Evolutionary conservation across 2,113 vertebrate genomes (phyloP).

Genomic region (Calonectris borealis): DNA sequence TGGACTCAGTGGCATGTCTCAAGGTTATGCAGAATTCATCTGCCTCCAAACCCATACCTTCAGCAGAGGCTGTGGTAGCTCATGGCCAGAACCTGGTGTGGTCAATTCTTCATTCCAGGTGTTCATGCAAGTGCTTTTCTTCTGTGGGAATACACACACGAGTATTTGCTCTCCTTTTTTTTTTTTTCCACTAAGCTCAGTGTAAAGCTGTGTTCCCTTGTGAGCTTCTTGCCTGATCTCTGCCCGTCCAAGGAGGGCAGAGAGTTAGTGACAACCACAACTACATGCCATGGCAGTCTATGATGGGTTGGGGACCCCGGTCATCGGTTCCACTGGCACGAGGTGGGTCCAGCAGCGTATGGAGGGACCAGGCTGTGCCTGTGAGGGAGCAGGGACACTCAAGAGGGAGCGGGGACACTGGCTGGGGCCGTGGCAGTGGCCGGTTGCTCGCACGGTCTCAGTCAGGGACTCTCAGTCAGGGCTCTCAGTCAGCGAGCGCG

Average conservation of each 20-base stretch:
- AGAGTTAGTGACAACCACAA: not conserved
- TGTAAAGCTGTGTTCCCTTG: not conserved
- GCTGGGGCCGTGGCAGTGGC: not conserved
- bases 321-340: not conserved
- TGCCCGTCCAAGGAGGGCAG: not conserved
- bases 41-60: not conserved
- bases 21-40: not conserved
- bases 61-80: not conserved
- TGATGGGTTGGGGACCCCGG: not conserved
- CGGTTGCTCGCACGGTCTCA: too few species aligned
- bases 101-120: conserved; percentile 3
- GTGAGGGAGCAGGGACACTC: accelerated
- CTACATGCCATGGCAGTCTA: accelerated
- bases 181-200: not conserved
- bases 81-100: not conserved
- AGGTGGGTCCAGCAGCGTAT: accelerated
- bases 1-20: not conserved
- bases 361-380: not conserved
- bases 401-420: not conserved
- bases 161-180: not conserved
- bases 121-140: not conserved
- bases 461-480: not conserved
- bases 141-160: accelerated
- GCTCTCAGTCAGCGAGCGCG: accelerated
- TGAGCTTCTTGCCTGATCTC: not conserved